A percentile compares a stretch with the other conserved stretches of the same genome.
Conservation (phyloP, 1,140 invertebrate genomes). For the Globodera rostochiensis region DNA sequence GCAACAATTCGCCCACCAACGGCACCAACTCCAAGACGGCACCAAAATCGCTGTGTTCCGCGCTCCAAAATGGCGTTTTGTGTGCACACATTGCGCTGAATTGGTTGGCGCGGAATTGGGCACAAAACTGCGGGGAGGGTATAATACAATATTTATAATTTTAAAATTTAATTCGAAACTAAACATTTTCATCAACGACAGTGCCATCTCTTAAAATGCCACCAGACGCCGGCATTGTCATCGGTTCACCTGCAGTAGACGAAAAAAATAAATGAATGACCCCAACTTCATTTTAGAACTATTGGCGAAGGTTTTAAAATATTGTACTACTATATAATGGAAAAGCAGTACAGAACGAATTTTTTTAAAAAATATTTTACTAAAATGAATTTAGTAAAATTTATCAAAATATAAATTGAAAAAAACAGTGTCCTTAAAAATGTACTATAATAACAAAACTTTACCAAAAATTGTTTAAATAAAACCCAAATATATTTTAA, state of each 20-base stretch:
- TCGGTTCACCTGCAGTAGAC: neutral
- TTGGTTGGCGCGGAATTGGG: conserved; percentile 17
- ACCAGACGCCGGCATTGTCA: neutral
- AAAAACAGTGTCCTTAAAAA: too few relatives aligned
- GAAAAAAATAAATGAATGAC: neutral
- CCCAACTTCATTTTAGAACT: too few relatives aligned
- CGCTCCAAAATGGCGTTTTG: conserved; percentile 21
- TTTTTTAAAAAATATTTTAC: too few relatives aligned
- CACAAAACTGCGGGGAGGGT: neutral
- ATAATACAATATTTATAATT: neutral
- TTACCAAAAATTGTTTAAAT: too few relatives aligned
- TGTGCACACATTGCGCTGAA: conserved; percentile 1
- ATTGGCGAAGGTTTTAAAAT: too few relatives aligned
- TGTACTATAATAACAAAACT: too few relatives aligned
- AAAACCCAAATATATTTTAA: too few relatives aligned
- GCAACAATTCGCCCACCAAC: conserved; percentile 43
- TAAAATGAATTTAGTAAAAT: too few relatives aligned
- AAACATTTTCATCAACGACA: neutral
- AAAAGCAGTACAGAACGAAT: too few relatives aligned
- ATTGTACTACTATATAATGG: too few relatives aligned
- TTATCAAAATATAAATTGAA: too few relatives aligned
- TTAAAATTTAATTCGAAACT: neutral
- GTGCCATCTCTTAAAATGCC: neutral
- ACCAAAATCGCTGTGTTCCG: conserved; percentile 33
- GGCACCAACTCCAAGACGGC: conserved; percentile 39